A percentile compares a stretch with the other conserved stretches of the same genome.
Evolutionary conservation across 2,888 invertebrate species (phyloP).

Genomic region (Tetramorium bicarinatum): DNA sequence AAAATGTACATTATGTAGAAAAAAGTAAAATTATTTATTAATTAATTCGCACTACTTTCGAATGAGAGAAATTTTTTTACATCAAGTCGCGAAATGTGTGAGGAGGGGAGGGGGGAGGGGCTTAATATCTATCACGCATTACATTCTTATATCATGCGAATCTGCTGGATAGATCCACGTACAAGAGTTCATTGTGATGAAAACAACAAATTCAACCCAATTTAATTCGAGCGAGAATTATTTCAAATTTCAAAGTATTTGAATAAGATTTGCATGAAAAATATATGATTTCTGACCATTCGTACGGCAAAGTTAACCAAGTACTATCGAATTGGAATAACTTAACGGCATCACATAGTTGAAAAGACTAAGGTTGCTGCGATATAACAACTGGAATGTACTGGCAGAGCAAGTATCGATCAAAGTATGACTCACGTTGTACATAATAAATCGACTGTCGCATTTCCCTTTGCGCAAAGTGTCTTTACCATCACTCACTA

Average conservation of each 20-base stretch:
- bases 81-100: not conserved
- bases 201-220: not conserved
- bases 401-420: conserved; percentile 48
- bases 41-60: too few relatives aligned
- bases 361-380: conserved; percentile 35
- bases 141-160: not conserved
- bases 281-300: not conserved
- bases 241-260: not conserved
- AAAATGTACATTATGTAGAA: too few relatives aligned
- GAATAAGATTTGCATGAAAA: not conserved
- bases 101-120: too few relatives aligned
- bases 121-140: not conserved
- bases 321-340: conserved; percentile 10
- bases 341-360: conserved; percentile 42
- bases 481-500: conserved; percentile 51
- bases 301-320: conserved; percentile 10
- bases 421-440: conserved; percentile 58
- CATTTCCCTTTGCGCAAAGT: conserved; percentile 44
- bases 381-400: conserved; percentile 35
- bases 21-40: too few relatives aligned
- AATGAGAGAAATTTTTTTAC: too few relatives aligned
- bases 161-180: not conserved
- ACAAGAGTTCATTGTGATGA: not conserved
- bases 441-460: conserved; percentile 57
- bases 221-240: not conserved